These are phyloP conservation scores for Anoplophora glabripennis DNA, from an alignment of 1,140 invertebrate species.

Conservation along the genomic window DNA sequence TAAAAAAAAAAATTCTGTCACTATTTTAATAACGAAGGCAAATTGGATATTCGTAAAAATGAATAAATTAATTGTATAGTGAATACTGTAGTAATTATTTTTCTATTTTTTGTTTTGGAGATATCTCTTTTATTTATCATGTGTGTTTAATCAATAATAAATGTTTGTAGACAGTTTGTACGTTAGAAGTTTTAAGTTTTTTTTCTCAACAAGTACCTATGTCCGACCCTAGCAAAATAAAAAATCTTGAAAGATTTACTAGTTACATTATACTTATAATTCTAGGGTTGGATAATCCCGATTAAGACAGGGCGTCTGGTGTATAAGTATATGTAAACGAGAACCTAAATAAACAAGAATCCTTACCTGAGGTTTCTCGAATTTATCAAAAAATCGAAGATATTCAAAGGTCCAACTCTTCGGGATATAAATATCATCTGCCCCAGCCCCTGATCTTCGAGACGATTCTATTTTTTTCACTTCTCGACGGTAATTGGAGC, in stretches of 20 bases:
- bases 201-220: not conserved
- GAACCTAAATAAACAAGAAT: not conserved
- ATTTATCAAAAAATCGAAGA: conserved; percentile 1
- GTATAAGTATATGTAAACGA: no score
- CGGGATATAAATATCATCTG: conserved; percentile 4
- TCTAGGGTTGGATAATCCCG: no score
- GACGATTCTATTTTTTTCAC: conserved; percentile 14
- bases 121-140: not conserved
- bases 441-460: not conserved
- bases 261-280: not conserved
- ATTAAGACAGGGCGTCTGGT: no score
- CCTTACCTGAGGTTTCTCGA: not conserved
- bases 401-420: not conserved
- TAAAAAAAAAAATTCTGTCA: not conserved
- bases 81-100: not conserved
- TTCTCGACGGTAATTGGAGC: conserved; percentile 13
- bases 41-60: not conserved
- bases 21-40: conserved; percentile 5
- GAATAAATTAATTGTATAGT: not conserved
- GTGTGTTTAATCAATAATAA: not conserved
- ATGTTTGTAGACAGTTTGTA: not conserved
- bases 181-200: not conserved
- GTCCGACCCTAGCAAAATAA: not conserved
- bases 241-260: not conserved
- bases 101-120: not conserved